Evolutionary conservation across 2,797 vertebrate species (phyloP).

Genomic region (Buphagus erythrorhynchus): DNA sequence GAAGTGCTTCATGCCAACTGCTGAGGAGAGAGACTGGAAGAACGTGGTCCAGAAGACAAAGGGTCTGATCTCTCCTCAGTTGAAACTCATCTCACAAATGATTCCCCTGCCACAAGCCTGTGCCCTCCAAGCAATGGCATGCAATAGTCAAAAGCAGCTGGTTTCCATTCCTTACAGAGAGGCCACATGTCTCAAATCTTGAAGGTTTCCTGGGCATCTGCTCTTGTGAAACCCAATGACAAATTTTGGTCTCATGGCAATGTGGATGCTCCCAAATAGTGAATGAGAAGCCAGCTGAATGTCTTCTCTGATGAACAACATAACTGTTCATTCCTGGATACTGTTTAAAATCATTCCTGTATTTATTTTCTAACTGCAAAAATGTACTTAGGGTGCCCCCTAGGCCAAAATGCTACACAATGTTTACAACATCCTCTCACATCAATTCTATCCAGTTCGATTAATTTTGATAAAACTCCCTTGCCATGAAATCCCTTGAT

Average conservation of each 20-base stretch:
- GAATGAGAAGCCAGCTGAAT: not conserved
- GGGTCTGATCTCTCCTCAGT: not conserved
- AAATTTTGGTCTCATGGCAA: not conserved
- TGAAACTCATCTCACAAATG: not conserved
- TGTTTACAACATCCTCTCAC: not conserved
- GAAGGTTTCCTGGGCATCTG: not conserved
- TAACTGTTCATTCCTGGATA: not conserved
- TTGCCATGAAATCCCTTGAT: not conserved
- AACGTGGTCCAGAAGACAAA: fast-evolving
- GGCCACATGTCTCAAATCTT: not conserved
- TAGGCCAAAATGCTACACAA: slow-evolving; percentile 30
- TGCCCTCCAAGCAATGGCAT: not conserved
- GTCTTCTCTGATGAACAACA: not conserved
- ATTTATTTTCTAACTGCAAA: not conserved
- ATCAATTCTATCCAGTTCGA: not conserved
- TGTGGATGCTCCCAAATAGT: fast-evolving
- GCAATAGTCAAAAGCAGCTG: not conserved
- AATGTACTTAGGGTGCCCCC: slow-evolving; percentile 62
- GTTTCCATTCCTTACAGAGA: not conserved
- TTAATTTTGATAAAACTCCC: not conserved
- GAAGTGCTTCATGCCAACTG: not conserved
- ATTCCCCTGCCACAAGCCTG: not conserved
- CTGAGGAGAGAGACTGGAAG: not conserved
- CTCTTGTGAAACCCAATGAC: not conserved
- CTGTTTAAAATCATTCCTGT: not conserved